Base-by-base conservation (phyloP, 1,140 invertebrate genomes). In the Monochamus saltuarius region DNA sequence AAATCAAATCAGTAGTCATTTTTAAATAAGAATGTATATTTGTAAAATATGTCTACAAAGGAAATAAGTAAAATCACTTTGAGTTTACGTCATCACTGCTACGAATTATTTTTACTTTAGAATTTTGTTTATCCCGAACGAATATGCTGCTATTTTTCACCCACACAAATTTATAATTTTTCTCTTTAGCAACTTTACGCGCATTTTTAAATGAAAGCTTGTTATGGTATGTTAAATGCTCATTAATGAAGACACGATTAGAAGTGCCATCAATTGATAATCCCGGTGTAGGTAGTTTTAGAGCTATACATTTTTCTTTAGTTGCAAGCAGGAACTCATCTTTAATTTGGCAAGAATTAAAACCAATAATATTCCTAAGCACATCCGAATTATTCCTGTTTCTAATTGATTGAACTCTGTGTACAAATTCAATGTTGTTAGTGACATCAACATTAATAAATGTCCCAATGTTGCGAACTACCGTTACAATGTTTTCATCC, bases 151-250 rank as follows among this genome's bases (percentile, higher is more conserved):
- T 0, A 49, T 49, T 34, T 10, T 13, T 19, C 13, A 35, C 19
- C 46, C 46, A 49, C 19, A 35, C 46, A 10, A 22, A 49, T 34
- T 17, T 49, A 13, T 49, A 49, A 34, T 35, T 49, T 29, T 49
- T 49, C 2, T 17, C 46, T 34, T 34, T 49, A 16, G 22, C 14
- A n/a, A 29, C 17, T 16, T 49, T 29, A 10, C 29, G 8, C n/a
- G 46, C 22, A 29, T 49, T 17, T 49, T 49, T 49, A n/a, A 49
- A 35, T 9, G 35, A 29, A 29, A 29, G 19, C n/a, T 49, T 49
- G 46, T 49, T 49, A n/a, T 49, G 17, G n/a, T 8, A 10, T 22
- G 46, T 49, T 0, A 49, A 17, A 13, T 45, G 42, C 19, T 45
- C 42, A n/a, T 17, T n/a, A 9, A 45, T 16, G 9, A 16, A 45